phyloP scores from a whole-genome alignment of 2,797 vertebrate genomes.

The Tolypeutes matacus region DNA sequence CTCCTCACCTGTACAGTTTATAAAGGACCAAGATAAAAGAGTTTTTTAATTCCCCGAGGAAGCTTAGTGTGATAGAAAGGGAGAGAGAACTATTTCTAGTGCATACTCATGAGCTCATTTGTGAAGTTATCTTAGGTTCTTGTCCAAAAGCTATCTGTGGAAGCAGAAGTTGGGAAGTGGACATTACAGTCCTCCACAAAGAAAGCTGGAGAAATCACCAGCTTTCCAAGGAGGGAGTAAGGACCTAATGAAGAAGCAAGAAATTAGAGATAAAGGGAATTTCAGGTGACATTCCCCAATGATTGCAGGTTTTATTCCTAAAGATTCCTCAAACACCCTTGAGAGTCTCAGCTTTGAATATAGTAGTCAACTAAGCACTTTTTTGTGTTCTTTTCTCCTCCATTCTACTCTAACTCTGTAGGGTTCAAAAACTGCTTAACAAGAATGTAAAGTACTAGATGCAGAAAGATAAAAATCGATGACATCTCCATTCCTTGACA shows the following conservation, averaged over 20 bases:
- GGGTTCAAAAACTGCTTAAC: not conserved
- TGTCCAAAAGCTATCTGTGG: not conserved
- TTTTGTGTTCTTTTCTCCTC: not conserved
- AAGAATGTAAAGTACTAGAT: not conserved
- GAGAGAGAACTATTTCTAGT: not conserved
- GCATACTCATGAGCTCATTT: not conserved
- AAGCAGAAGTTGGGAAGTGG: not conserved
- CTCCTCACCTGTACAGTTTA: not conserved
- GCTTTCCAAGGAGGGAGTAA: not conserved
- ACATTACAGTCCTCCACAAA: not conserved
- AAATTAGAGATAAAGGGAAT: not conserved
- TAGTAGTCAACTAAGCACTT: not conserved
- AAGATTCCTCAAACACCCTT: not conserved
- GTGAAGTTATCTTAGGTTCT: not conserved
- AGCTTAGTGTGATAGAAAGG: not conserved
- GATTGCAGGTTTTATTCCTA: not conserved
- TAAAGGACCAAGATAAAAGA: not conserved
- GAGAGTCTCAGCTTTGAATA: not conserved
- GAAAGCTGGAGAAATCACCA: not conserved
- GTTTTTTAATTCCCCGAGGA: not conserved
- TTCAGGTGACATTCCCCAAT: not conserved
- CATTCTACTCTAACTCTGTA: not conserved
- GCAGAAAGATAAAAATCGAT: not conserved
- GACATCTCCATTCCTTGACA: not conserved
- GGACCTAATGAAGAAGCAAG: not conserved